Percentiles rank a stretch among this genome's conserved stretches.
phyloP scores from a whole-genome alignment of 2,113 vertebrate genomes.

The Pogonocichla stellata region DNA sequence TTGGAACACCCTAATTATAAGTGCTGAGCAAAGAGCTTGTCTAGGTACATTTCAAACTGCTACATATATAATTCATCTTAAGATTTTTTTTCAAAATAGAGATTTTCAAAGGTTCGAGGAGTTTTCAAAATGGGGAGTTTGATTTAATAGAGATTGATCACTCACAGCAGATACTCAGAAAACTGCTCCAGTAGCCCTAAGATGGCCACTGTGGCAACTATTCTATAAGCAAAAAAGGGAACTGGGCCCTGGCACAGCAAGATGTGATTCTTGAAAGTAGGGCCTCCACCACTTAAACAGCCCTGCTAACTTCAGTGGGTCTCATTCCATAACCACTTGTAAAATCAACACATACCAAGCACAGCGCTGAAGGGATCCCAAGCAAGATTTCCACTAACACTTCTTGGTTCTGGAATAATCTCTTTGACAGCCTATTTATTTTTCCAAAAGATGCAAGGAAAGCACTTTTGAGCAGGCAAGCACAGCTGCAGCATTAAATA shows the following conservation, averaged over 20 bases:
- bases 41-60: neutral
- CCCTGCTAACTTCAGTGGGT: neutral
- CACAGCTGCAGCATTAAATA: neutral
- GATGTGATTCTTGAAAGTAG: neutral
- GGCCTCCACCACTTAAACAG: neutral
- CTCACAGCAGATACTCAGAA: neutral
- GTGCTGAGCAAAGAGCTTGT: neutral
- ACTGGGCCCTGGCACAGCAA: neutral
- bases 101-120: neutral
- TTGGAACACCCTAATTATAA: conserved; percentile 11
- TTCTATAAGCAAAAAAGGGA: neutral
- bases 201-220: neutral
- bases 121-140: neutral
- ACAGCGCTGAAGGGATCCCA: neutral
- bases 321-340: neutral
- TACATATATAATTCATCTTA: neutral
- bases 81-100: neutral
- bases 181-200: neutral
- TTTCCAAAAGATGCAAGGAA: neutral
- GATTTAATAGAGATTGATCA: neutral
- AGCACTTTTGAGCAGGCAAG: neutral
- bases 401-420: neutral
- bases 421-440: neutral
- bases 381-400: neutral
- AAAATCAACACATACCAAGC: neutral